Base-by-base conservation (phyloP, 2,888 invertebrate species). In the Balanococcus diminutus region DNA sequence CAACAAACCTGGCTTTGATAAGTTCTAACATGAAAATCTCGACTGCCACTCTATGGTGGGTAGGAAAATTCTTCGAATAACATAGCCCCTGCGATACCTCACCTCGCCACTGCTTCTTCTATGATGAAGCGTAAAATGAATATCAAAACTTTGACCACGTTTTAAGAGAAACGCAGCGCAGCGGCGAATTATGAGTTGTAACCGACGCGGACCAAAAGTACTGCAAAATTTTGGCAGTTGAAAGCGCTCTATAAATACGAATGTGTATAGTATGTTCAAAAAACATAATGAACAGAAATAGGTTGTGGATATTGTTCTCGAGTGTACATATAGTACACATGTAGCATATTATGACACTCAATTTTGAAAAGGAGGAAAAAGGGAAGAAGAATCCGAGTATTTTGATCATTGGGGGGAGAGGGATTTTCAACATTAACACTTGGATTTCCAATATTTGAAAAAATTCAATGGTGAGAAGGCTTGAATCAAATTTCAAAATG, bases 211-310 rank as follows among this genome's bases (percentile, higher is more conserved):
- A 56, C 19, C 61, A 36, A 67, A 36, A 32, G 75, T 19, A 28
- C 31, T 79, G 75, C 75, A 79, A 79, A 79, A 79, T 79, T 79
- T 79, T 79, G 75, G 75, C 75, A 79, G 32, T 79, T 79, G 28
- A 79, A 79, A 79, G 75, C 36, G 36, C 75, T 79, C 75, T 79
- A 79, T 79, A 79, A 79, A 79, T 79, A 79, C 75, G 32, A 79
- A 79, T 79, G 36, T 36, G 32, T 72, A n/a, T 22, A 8, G 25
- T 51, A 22, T 22, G 56, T 56, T 22, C 56, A 16, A 79, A 79
- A 79, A 79, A 79, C 75, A 79, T 36, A 36, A 79, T 36, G 75
- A 79, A 79, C 75, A 79, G 75, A 79, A 79, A 79, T 79, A 79
- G 75, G 75, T 79, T 79, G 75, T 28, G 67, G 28, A 31, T 79